phyloP scores from a whole-genome alignment of 1,140 invertebrate species.

The Penaeus vannamei region DNA sequence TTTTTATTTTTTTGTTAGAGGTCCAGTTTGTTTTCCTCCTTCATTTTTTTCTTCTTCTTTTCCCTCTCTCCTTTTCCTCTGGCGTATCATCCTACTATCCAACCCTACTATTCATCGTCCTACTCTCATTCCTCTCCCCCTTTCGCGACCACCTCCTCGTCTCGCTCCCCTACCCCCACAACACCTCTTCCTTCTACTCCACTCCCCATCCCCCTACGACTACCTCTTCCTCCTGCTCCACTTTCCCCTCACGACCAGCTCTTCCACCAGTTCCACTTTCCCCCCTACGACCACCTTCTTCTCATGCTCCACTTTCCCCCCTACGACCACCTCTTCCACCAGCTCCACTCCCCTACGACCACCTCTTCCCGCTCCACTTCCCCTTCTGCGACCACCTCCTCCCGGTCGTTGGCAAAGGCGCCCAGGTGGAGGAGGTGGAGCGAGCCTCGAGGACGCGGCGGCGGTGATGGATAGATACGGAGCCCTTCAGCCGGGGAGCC shows the following conservation, averaged over 20 bases:
- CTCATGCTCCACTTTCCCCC: not conserved
- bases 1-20: no score
- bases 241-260: not conserved
- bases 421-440: no score
- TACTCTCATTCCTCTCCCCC: not conserved
- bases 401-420: no score
- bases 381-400: slow-evolving; percentile 7
- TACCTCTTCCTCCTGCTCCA: not conserved
- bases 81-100: no score
- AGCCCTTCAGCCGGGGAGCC: no score
- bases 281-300: not conserved
- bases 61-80: no score
- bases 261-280: not conserved
- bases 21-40: no score
- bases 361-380: not conserved
- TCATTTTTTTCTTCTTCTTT: no score
- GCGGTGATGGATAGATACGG: no score
- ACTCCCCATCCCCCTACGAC: not conserved
- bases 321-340: not conserved
- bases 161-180: not conserved
- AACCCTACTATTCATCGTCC: not conserved
- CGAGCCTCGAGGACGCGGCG: no score
- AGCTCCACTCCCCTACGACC: not conserved
- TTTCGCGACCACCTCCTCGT: slow-evolving; percentile 11
- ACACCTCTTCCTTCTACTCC: not conserved